A percentile compares a stretch with the other conserved stretches of the same genome.
Conservation (phyloP, 2,113 vertebrate genomes). For the Neotoma lepida region DNA sequence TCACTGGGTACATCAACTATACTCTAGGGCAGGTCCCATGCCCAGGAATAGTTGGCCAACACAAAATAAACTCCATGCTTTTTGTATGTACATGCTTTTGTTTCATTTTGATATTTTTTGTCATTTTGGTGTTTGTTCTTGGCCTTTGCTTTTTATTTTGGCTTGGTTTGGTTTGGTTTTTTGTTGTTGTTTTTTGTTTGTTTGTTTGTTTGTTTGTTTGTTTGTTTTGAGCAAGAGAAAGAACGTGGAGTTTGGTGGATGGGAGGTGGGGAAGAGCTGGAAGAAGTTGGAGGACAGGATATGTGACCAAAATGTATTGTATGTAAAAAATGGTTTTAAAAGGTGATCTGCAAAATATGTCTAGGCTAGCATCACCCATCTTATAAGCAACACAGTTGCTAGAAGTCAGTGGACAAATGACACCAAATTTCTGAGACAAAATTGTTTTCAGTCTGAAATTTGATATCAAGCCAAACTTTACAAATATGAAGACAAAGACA, state of each 20-base stretch:
- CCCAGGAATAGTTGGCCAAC: neutral
- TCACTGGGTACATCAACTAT: neutral
- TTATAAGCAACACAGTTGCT: slow-evolving; percentile 6
- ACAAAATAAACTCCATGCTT: neutral
- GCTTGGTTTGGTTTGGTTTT: neutral
- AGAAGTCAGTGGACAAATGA: slow-evolving; percentile 18
- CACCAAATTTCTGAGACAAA: slow-evolving; percentile 37
- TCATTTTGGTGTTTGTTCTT: neutral
- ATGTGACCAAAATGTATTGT: neutral
- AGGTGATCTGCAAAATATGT: slow-evolving; percentile 3
- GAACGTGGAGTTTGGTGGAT: neutral
- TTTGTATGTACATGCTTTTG: neutral
- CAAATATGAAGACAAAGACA: slow-evolving; percentile 59
- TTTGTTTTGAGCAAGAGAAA: neutral
- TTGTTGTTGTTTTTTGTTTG: neutral
- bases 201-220: neutral
- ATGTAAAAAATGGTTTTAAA: neutral
- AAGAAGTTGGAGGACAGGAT: neutral
- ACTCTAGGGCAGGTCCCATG: neutral
- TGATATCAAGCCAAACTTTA: slow-evolving; percentile 54
- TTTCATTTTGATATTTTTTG: neutral
- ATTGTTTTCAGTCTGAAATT: slow-evolving; percentile 63
- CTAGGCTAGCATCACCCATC: neutral
- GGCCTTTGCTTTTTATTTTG: neutral
- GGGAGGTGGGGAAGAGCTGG: neutral